Percentiles rank a stretch among this genome's conserved stretches.
Conservation (phyloP, 2,888 invertebrate genomes). For the Thumatha senex region DNA sequence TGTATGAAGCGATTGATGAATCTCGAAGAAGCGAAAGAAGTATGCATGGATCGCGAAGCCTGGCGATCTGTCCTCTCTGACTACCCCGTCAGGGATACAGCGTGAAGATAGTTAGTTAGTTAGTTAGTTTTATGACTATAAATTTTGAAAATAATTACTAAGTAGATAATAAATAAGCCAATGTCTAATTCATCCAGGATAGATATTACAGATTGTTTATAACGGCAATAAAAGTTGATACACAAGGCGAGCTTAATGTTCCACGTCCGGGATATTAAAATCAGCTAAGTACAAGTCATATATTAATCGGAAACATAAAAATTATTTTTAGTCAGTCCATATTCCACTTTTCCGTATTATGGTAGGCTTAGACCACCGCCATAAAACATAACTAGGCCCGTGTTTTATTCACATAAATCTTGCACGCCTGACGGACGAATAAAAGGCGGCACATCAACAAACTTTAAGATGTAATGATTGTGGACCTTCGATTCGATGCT, state of each 20-base stretch:
- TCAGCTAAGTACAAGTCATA: not conserved
- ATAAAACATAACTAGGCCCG: slow-evolving; percentile 48
- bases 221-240: slow-evolving; percentile 1
- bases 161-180: no score
- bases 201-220: slow-evolving; percentile 2
- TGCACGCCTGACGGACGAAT: slow-evolving; percentile 47
- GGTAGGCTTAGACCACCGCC: slow-evolving; percentile 41
- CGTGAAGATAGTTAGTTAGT: no score
- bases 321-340: slow-evolving; percentile 30
- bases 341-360: slow-evolving; percentile 34
- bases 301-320: slow-evolving; percentile 14
- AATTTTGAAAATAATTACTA: no score
- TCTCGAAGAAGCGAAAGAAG: no score
- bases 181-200: no score
- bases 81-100: no score
- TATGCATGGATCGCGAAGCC: no score
- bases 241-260: not conserved
- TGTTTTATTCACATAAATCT: slow-evolving; percentile 60
- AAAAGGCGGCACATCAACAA: slow-evolving; percentile 42
- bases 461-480: slow-evolving; percentile 19
- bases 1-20: no score
- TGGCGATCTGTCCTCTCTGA: no score
- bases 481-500: slow-evolving; percentile 32
- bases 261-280: slow-evolving; percentile 7
- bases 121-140: no score